A percentile compares a stretch with the other conserved stretches of the same genome.
phyloP scores from a whole-genome alignment of 1,140 invertebrate species.

The Cotesia typhae region DNA sequence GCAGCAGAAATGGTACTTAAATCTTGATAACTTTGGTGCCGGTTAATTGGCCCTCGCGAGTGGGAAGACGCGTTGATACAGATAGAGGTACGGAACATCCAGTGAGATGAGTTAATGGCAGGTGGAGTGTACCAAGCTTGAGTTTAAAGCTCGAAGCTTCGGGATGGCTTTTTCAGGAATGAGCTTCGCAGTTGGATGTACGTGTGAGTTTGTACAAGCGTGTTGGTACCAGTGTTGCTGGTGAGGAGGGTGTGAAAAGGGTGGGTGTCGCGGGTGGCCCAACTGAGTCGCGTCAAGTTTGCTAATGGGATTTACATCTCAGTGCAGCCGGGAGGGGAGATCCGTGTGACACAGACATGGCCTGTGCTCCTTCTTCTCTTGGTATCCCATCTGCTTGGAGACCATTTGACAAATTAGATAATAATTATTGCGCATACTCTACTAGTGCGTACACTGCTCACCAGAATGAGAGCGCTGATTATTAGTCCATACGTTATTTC shows the following conservation, averaged over 20 bases:
- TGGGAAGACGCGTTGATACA: neutral
- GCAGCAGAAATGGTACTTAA: no score
- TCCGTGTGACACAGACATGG: slow-evolving; percentile 35
- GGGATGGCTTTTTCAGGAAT: slow-evolving; percentile 13
- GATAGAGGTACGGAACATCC: neutral
- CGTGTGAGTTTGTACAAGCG: neutral
- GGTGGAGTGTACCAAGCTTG: slow-evolving; percentile 30
- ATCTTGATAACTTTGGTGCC: no score
- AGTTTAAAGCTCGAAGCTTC: neutral
- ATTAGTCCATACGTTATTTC: neutral
- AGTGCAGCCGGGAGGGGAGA: slow-evolving; percentile 35
- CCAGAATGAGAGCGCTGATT: neutral
- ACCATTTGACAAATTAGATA: slow-evolving; percentile 40
- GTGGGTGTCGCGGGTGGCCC: slow-evolving; percentile 18
- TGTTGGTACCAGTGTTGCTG: neutral
- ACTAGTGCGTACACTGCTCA: neutral
- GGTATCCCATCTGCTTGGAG: neutral
- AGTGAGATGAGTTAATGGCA: slow-evolving; percentile 29
- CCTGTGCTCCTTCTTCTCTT: neutral
- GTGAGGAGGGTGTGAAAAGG: slow-evolving; percentile 19
- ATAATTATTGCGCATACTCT: slow-evolving; percentile 37
- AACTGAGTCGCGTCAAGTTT: slow-evolving; percentile 52
- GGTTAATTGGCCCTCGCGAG: no score
- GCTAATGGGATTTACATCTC: slow-evolving; percentile 55
- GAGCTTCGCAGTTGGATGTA: neutral